Base-by-base conservation (phyloP, 2,797 vertebrate genomes). In the Acipenser transmontanus region DNA sequence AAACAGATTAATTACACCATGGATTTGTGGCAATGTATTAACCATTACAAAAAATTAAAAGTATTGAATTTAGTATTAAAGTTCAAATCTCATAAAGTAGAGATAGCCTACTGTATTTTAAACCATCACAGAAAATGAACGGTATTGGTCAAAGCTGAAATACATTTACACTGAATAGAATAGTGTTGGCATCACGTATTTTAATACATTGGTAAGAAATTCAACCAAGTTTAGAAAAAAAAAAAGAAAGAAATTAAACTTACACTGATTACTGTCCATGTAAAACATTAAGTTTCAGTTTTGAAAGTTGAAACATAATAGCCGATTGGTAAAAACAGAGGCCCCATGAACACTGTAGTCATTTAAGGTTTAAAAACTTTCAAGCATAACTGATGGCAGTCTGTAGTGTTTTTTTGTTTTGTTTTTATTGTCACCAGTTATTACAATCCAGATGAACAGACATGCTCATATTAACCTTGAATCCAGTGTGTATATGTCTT, bases 231-330 rank as follows among this genome's bases (percentile, higher is more conserved):
- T 66, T 71, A 34, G 1, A 3, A 34, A 34, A 34, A 54, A 62
- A 69, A 74, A 17, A 17, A 17, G 1, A 17, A 1, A 17, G 1
- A 17, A 17, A 17, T 17, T 17, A 17, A 72, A 74, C 66, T 34
- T 34, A 34, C 34, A 34, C 72, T 66, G 63, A 34, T 75, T 57
- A 68, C 62, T 75, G 51, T 69, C 79, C 84, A 85, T 84, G 80
- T 70, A 59, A 59, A 66, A 60, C 62, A 62, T 70, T 60, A 66
- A 13, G 49, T 76, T 75, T 50, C 10, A 54, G 49, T 47, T 61
- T 67, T 51, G 69, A 74, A 63, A 77, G 54, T 69, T 50, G 12
- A 57, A 49, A 48, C 59, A 34, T 69, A 65, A 65, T 47, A 63
- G 47, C 12, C 48, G 49, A 52, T 57, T 62, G 50, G 14, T 48